Evolutionary conservation across 92 coral and sea anemone species (phyloP), one percentile per base, ranked within the genome.

Genomic region (Zoanthus solanderi): DNA sequence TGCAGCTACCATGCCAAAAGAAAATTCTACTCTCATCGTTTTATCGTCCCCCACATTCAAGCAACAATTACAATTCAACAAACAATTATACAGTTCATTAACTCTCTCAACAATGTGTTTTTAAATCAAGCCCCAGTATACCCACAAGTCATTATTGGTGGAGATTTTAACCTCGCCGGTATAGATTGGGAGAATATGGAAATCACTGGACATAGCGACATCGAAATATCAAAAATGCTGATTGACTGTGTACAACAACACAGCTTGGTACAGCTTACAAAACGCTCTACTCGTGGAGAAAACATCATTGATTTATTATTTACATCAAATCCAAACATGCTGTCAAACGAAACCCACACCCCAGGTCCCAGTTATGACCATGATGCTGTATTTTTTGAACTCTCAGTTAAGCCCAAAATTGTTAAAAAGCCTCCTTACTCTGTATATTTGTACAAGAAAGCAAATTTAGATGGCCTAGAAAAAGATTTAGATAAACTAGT

Each of bases 101-200:
- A 78, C 48, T 79, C 90, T 65, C 65, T 50, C 10, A 78, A 88
- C 81, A 78, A 80, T 6, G 72, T 78, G 6, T 72, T 80, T 23
- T 23, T 23, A 23, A 23, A 23, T 23, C 23, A 23, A 23, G 23
- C 23, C 23, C 23, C 23, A 23, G 23, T 23, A 23, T 23, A 23
- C 23, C 23, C 23, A 23, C 23, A 23, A 23, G 23, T 23, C 23
- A 23, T 23, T 23, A 23, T 23, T 23, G 23, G 23, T 23, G 23
- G 23, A 23, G 23, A 23, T 23, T 23, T 23, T 13, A 74, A 74
- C n/a, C 78, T 74, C 13, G 71, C 90, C 9, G 90, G 90, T 69
- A 80, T 88, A 7, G 46, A 23, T 23, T 23, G 23, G 23, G 23
- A 23, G 23, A 23, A 23, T 23, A 23, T 23, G 23, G 23, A 23